Evolutionary conservation across 1,140 invertebrate species (phyloP).

Genomic region (Leptopilina boulardi): DNA sequence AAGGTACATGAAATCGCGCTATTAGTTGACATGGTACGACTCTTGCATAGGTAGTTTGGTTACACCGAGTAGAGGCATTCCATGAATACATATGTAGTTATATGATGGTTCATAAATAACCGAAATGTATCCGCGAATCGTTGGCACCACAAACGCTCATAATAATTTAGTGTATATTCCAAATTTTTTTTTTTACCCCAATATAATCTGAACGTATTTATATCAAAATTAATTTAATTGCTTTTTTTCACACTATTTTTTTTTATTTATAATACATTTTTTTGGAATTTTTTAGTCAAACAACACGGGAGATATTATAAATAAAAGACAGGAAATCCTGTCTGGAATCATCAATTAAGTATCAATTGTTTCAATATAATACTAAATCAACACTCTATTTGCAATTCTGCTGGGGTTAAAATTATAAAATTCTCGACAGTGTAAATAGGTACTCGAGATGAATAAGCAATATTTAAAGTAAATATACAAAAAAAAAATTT

Average conservation of each 20-base stretch:
- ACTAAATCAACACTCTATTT: background rate
- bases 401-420: too few relatives aligned
- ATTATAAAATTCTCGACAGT: too few relatives aligned
- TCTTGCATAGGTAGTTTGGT: conserved; percentile 20
- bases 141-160: background rate
- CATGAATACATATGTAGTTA: conserved; percentile 59
- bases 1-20: conserved; percentile 44
- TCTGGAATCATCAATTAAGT: too few relatives aligned
- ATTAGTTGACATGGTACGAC: background rate
- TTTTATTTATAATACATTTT: too few relatives aligned
- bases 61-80: conserved; percentile 34
- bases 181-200: background rate
- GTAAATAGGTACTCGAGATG: too few relatives aligned
- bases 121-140: conserved; percentile 39
- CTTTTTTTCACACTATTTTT: too few relatives aligned
- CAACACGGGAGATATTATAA: too few relatives aligned
- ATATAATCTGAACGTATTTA: too few relatives aligned
- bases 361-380: conserved; percentile 2
- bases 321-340: background rate
- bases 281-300: too few relatives aligned
- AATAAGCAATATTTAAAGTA: too few relatives aligned
- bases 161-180: background rate
- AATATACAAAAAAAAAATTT: too few relatives aligned
- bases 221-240: background rate
- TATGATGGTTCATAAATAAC: conserved; percentile 51